Evolutionary conservation across 2,797 vertebrate genomes (phyloP).

Genomic region (Sebastes itinus): DNA sequence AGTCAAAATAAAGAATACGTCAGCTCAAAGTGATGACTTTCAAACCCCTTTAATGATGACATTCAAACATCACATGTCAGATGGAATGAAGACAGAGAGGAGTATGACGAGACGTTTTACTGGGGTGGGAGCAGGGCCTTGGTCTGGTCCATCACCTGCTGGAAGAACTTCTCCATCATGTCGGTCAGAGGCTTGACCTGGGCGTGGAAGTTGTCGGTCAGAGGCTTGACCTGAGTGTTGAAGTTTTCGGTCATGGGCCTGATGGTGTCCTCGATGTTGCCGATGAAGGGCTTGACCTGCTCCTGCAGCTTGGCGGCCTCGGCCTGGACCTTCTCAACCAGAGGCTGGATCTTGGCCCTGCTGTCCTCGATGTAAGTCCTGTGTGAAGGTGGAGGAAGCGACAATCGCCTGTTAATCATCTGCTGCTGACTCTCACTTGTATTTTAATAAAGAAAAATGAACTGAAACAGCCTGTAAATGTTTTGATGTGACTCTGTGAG

Average conservation of each 20-base stretch:
- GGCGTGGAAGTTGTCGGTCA: slow-evolving; percentile 53
- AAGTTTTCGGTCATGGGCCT: slow-evolving; percentile 60
- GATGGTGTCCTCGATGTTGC: slow-evolving; percentile 58
- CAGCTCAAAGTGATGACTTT: slow-evolving; percentile 15
- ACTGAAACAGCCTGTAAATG: not conserved
- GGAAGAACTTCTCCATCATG: slow-evolving; percentile 59
- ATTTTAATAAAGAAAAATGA: not conserved
- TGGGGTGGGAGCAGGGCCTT: slow-evolving; percentile 67
- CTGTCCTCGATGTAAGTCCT: slow-evolving; percentile 72
- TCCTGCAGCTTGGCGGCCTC: slow-evolving; percentile 59
- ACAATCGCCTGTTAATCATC: not conserved
- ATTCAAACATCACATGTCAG: slow-evolving; percentile 30
- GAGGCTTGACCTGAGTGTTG: slow-evolving; percentile 45
- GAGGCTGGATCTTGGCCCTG: slow-evolving; percentile 65
- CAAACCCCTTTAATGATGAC: slow-evolving; percentile 56
- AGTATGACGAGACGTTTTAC: slow-evolving; percentile 42
- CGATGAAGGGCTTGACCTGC: slow-evolving; percentile 55
- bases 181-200: slow-evolving; percentile 64
- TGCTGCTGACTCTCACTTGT: not conserved
- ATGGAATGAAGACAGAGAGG: not conserved
- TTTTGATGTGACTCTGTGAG: not conserved
- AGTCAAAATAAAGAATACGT: not conserved
- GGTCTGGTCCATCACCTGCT: slow-evolving; percentile 68
- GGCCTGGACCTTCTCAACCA: slow-evolving; percentile 71
- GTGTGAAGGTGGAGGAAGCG: not conserved